Base-by-base conservation (phyloP, 2,797 vertebrate species). In the Lithobates pipiens region DNA sequence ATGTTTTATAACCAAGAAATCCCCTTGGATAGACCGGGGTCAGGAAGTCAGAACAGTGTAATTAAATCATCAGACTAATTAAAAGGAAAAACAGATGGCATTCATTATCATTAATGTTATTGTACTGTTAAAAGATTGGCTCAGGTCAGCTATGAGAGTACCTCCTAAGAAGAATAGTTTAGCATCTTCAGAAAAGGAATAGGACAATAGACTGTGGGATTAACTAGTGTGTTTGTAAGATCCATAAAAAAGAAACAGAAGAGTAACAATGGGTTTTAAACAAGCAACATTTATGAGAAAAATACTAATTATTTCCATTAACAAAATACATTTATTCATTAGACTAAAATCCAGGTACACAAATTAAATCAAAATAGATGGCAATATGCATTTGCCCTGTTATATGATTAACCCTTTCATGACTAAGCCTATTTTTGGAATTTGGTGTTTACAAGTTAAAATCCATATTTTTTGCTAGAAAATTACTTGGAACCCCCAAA, bases 1-100 rank as follows among this genome's bases (percentile, higher is more conserved):
- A 67, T 29, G 10, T 29, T 67, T 67, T 25, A 5, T 4, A 67
- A 67, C 13, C 29, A 15, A 78, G 44, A 10, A 29, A 67, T 67
- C 18, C 67, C 32, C 54, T 25, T 63, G 8, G 57, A 39, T 81
- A 73, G 32, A 27, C 50, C 27, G 29, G 21, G 79, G 79, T 81
- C 79, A 81, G 23, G 25, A 81, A 73, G 79, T 61, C 79, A 81
- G 44, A 13, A 11, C 21, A 16, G 15, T 69, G 46, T 46, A 71
- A 73, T 63, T 81, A 73, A 81, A 81, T 81, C n/a, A 73, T 81
- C n/a, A 57, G 29, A 72, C 69, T 81, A 80, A 80, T 80, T 36
- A 72, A 80, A 72, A 57, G 34, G 44, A 71, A 36, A 54, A 71
- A 80, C 78, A 70, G 50, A 81, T 73, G 69, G 72, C 27, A 25